Evolutionary conservation across 2,888 invertebrate genomes (phyloP).

Genomic region (Aphodius granarius): DNA sequence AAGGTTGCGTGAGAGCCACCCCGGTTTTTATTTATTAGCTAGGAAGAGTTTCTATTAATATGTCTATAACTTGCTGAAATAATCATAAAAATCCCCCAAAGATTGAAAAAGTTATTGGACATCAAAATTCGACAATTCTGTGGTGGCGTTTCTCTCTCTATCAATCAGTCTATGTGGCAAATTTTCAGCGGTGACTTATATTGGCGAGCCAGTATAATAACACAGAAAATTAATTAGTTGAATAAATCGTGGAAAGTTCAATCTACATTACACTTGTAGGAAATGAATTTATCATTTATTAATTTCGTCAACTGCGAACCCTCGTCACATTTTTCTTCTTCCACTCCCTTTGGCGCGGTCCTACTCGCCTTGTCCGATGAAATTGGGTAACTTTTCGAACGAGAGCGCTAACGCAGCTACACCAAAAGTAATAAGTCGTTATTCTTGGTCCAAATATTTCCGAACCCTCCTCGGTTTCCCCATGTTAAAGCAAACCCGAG

Average conservation of each 20-base stretch:
- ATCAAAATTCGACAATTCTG: too few species aligned
- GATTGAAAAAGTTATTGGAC: too few species aligned
- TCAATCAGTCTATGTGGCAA: too few species aligned
- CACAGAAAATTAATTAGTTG: background rate
- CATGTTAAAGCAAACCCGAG: background rate
- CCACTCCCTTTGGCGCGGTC: background rate
- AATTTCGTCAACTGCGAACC: background rate
- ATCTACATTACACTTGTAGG: background rate
- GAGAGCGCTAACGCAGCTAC: background rate
- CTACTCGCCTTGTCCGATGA: background rate
- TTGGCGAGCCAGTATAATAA: too few species aligned
- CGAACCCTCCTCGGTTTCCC: background rate
- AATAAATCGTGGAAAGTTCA: background rate
- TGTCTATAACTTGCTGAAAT: too few species aligned
- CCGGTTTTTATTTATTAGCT: too few species aligned
- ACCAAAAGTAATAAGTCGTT: background rate
- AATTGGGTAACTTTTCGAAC: background rate
- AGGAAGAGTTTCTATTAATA: too few species aligned
- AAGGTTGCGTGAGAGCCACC: too few species aligned
- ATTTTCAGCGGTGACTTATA: too few species aligned
- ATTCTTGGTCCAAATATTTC: background rate
- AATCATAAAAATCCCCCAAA: too few species aligned
- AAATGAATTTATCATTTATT: background rate
- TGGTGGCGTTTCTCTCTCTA: too few species aligned
- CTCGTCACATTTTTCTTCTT: background rate